Conservation (phyloP, 1,140 invertebrate species). For the Metopolophium dirhodum region DNA sequence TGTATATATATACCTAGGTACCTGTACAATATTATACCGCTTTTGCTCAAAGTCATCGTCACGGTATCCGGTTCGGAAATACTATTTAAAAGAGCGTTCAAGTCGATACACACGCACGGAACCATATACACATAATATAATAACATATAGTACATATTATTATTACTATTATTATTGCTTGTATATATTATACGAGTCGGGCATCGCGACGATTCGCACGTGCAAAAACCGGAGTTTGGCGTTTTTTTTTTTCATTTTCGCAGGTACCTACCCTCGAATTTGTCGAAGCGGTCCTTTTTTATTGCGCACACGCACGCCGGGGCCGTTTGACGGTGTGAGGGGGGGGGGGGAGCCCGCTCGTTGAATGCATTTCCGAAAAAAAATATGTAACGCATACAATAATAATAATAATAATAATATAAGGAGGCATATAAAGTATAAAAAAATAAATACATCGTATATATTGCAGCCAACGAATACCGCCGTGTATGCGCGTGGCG, state of each 20-base stretch:
- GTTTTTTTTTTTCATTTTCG: neutral
- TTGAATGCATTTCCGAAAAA: slow-evolving; percentile 30
- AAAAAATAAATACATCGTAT: slow-evolving; percentile 37
- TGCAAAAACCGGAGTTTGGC: slow-evolving; percentile 11
- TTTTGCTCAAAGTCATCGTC: neutral
- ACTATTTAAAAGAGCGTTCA: neutral
- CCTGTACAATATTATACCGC: neutral
- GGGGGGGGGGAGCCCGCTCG: neutral
- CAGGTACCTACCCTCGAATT: slow-evolving; percentile 24
- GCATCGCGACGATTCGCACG: neutral
- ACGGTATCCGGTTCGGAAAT: neutral
- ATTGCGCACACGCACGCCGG: neutral
- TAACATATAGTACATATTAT: neutral
- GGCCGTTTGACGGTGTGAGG: neutral
- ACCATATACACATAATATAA: neutral
- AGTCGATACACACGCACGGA: neutral
- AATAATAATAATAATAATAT: neutral
- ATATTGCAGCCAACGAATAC: slow-evolving; percentile 14
- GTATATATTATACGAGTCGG: neutral
- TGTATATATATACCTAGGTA: neutral
- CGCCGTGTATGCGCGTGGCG: neutral
- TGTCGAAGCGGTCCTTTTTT: slow-evolving; percentile 34
- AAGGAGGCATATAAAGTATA: neutral
- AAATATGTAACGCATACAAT: neutral
- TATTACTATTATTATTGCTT: neutral